Evolutionary conservation across 2,888 invertebrate genomes (phyloP), one percentile per base, ranked within the genome.

Genomic region (Andrena chrysosceles): DNA sequence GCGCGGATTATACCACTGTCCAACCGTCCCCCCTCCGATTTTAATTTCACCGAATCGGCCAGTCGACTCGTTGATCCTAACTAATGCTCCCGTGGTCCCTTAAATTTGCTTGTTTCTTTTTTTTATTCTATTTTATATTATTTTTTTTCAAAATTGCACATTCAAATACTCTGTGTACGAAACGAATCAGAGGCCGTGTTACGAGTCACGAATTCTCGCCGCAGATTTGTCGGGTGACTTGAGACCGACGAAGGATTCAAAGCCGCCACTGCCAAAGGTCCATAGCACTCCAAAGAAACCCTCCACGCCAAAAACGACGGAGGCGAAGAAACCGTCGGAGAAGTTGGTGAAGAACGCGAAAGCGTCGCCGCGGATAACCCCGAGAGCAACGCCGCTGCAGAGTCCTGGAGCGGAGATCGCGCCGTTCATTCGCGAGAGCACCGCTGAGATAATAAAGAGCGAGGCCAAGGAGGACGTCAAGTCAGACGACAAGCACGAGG

Each of bases 181-280:
- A 16, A 20, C 3, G n/a, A 10, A 10, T 5, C 20, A 0, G 31
- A 10, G 7, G 4, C n/a, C 8, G 20, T 20, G 13, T 20, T 2
- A 26, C 13, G n/a, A 48, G n/a, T 20, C 29, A 16, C 13, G 62
- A 23, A 26, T 52, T 72, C n/a, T 67, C 66, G 16, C 13, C 54
- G n/a, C 91, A 87, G 93, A 94, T 77, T 78, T 92, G 81, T 78
- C 89, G 68, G 90, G 90, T 81, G 94, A 94, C 63, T 85, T 89
- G 35, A 94, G 92, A 89, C 93, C 94, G 60, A 95, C 95, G 74
- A 96, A 95, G 68, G 96, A 95, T 89, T 95, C 96, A 90, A 96
- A 96, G 91, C 96, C 96, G 89, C 96, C 96, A 89, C 93, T 96
- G 93, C 96, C 96, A 89, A 94, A 94, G 92, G 94, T 94, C 82